Evolutionary conservation across 2,797 vertebrate genomes (phyloP).

Genomic region (Trichosurus vulpecula): DNA sequence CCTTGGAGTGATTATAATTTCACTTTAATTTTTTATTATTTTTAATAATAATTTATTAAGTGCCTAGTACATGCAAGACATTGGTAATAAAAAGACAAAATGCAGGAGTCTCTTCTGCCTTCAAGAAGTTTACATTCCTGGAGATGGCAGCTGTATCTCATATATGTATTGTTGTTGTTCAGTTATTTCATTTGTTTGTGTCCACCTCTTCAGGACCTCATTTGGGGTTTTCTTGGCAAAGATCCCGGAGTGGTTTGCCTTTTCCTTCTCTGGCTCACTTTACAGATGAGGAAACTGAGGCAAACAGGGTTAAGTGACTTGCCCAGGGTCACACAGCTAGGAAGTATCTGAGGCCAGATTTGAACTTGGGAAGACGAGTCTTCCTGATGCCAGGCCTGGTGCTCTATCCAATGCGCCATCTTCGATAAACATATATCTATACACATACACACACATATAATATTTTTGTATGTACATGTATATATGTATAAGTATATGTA

Average conservation of each 20-base stretch:
- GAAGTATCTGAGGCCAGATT: not conserved
- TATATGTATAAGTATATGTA: not conserved
- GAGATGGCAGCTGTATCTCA: not conserved
- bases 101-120: not conserved
- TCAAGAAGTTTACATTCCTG: not conserved
- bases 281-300: not conserved
- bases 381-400: not conserved
- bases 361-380: not conserved
- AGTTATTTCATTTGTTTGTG: no score
- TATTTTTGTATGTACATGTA: no score
- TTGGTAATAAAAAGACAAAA: not conserved
- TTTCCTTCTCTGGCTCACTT: not conserved
- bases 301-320: no score
- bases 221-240: not conserved
- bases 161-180: not conserved
- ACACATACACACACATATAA: no score
- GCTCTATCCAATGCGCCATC: not conserved
- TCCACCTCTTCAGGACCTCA: not conserved
- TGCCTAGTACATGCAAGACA: not conserved
- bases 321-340: not conserved
- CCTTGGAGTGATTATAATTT: no score
- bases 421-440: not conserved
- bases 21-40: not conserved
- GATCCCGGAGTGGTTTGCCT: no score
- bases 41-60: not conserved